Base-by-base conservation (phyloP, 2,888 invertebrate species). In the Salpingus planirostris region DNA sequence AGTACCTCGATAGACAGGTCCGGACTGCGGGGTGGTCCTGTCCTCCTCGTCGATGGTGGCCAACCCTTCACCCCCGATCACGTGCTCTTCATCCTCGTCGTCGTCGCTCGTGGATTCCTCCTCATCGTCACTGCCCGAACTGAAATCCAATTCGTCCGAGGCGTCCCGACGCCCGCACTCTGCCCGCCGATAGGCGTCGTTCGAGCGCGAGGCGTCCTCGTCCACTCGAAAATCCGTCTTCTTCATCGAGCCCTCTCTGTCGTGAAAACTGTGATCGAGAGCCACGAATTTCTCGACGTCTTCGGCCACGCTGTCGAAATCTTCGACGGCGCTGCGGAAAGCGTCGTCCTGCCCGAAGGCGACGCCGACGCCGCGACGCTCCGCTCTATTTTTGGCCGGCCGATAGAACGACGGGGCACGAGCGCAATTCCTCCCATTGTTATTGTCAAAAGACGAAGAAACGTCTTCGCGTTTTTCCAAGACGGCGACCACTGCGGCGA, bases 401-500 rank as follows among this genome's bases (percentile, higher is more conserved):
- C n/a, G n/a, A n/a, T n/a, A n/a, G n/a, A n/a, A n/a, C n/a, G n/a
- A n/a, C n/a, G n/a, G n/a, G n/a, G n/a, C n/a, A n/a, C n/a, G n/a
- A n/a, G n/a, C n/a, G n/a, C n/a, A n/a, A n/a, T n/a, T n/a, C n/a
- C n/a, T n/a, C n/a, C n/a, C n/a, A n/a, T n/a, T n/a, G n/a, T n/a
- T n/a, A n/a, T n/a, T n/a, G n/a, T n/a, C n/a, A n/a, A n/a, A n/a
- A n/a, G n/a, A n/a, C n/a, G n/a, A n/a, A n/a, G n/a, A n/a, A n/a
- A n/a, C n/a, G 28, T 33, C 26, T 23, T 42, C 36, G 41, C 66
- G 64, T 43, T 61, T 59, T 53, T 69, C 67, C 40, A 68, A 55
- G 31, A 66, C 64, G 27, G 69, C 67, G 21, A 68, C 65, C n/a
- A 67, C 67, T 6, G 76, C 74, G 39, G 77, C 76, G 41, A 77